Evolutionary conservation across 2,888 invertebrate genomes (phyloP), one percentile per base, ranked within the genome.

Genomic region (Anthrax anthrax): DNA sequence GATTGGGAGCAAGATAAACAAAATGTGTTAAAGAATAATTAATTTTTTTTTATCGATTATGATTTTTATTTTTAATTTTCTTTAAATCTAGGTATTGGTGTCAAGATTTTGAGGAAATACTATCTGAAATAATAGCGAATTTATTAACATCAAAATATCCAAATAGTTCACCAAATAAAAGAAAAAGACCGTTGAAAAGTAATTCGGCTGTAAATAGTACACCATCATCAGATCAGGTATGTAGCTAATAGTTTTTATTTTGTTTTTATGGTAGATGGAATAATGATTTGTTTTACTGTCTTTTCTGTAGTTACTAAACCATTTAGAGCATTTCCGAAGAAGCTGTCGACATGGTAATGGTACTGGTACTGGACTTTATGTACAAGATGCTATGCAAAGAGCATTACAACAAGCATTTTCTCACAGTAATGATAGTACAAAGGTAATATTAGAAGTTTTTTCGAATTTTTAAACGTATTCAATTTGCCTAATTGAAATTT

Each of bases 351-450:
- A 69, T 54, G 55, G 54, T 8, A 55, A 54, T 43, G 68, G 69
- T 13, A 75, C 81, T 52, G 81, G 80, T 54, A 77, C 81, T 66
- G 81, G 80, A 48, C 78, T 94, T 61, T 89, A 90, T 66, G 86
- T 85, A 54, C 79, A 86, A 68, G 91, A 92, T 64, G 80, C 81
- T 57, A 86, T 96, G 80, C 94, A 92, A 67, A 80, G 87, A 61
- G 90, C 94, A 34, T 71, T 96, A 53, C 86, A 89, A 60, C 83
- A 85, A 56, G 86, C 91, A 23, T 89, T 89, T 65, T 81, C 81
- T 50, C 82, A 88, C 58, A 85, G 90, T 65, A 87, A 78, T 60
- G 95, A 95, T 66, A 78, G 81, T 57, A 81, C 90, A 70, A 84
- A 88, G 72, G 78, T 76, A 67, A 18, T 10, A 12, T 18, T 37